These are phyloP conservation scores for Podilymbus podiceps DNA, from an alignment of 2,113 vertebrate species.

Conservation along the genomic window DNA sequence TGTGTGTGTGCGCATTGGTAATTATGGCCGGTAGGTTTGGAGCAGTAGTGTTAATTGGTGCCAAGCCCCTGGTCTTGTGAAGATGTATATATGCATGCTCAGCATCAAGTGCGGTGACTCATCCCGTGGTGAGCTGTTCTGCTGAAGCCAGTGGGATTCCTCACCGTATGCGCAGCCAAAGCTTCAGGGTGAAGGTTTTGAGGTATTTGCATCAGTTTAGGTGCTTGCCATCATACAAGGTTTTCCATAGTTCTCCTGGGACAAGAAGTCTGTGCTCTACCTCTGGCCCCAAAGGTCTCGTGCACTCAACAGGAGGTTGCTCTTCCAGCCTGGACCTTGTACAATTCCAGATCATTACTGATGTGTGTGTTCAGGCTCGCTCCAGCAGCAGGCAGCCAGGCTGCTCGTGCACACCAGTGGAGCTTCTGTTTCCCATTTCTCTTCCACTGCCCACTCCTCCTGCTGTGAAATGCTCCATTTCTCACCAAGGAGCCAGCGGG, in stretches of 20 bases:
- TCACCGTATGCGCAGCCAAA: not conserved
- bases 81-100: not conserved
- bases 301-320: not conserved
- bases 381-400: constrained; percentile 3
- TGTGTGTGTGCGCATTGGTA: not conserved
- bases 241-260: not conserved
- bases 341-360: not conserved
- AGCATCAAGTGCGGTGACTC: not conserved
- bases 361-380: not conserved
- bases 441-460: constrained; percentile 16
- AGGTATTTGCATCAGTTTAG: not conserved
- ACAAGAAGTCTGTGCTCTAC: not conserved
- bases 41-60: not conserved
- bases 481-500: constrained; percentile 28
- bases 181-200: not conserved
- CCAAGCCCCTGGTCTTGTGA: not conserved
- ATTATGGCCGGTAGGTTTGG: not conserved
- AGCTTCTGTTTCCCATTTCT: not conserved
- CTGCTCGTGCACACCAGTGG: not conserved
- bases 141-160: not conserved
- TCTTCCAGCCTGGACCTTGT: not conserved
- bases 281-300: not conserved
- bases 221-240: not conserved
- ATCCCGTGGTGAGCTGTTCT: not conserved
- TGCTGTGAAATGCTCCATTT: constrained; percentile 62